Evolutionary conservation across 2,888 invertebrate genomes (phyloP), one percentile per base, ranked within the genome.

Genomic region (Trichacis sp.): DNA sequence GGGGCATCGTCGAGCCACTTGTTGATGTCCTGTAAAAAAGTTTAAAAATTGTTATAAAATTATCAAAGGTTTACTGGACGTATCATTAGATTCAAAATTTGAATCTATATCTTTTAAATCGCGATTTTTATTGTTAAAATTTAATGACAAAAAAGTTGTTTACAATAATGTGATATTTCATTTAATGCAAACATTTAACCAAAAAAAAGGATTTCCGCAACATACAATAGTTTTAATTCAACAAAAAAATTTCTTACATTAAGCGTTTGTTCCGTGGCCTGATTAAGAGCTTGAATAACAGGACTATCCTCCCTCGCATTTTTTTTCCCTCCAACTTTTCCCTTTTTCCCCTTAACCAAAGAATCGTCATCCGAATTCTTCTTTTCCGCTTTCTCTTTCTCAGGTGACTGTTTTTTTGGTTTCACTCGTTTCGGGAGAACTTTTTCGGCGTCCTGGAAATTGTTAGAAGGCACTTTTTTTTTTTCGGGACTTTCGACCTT

Each of bases 11-110:
- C 94, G 62, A 95, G 85, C 94, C 94, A 95, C 76, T 94, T 93
- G 80, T 93, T 94, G 40, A 95, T 94, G 80, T 95, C 95, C 88
- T 95, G 92, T n/a, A n/a, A n/a, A n/a, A n/a, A n/a, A n/a, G n/a
- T n/a, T n/a, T n/a, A n/a, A n/a, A n/a, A n/a, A n/a, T n/a, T n/a
- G n/a, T n/a, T n/a, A n/a, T n/a, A n/a, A n/a, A n/a, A n/a, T n/a
- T n/a, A n/a, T n/a, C n/a, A n/a, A n/a, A n/a, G n/a, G n/a, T n/a
- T n/a, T n/a, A n/a, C n/a, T n/a, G n/a, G n/a, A n/a, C n/a, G n/a
- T n/a, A n/a, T n/a, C n/a, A n/a, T n/a, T n/a, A n/a, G n/a, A n/a
- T n/a, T n/a, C n/a, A n/a, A n/a, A n/a, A n/a, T n/a, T n/a, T n/a
- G n/a, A n/a, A n/a, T n/a, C n/a, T n/a, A n/a, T n/a, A n/a, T n/a